A percentile compares a stretch with the other conserved stretches of the same genome.
Conservation (phyloP, 2,113 vertebrate species). For the Bagarius yarrelli region DNA sequence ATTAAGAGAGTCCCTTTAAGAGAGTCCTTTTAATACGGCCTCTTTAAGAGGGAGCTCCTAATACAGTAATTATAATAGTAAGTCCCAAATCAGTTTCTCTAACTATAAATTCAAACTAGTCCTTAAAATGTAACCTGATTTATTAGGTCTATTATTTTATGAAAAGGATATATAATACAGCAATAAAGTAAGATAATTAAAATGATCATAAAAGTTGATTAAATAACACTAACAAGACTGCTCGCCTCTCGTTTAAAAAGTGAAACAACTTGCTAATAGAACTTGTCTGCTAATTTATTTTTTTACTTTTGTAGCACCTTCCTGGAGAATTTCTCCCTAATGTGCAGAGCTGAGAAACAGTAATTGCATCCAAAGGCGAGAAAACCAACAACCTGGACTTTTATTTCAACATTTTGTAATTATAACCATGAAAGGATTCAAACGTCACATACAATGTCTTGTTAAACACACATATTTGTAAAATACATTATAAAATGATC, state of each 20-base stretch:
- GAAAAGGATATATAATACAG: background rate
- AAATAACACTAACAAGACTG: background rate
- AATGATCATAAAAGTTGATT: background rate
- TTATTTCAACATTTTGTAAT: too few species aligned
- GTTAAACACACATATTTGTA: too few species aligned
- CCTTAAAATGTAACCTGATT: background rate
- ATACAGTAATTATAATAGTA: too few species aligned
- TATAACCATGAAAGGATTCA: too few species aligned
- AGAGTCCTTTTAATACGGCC: too few species aligned
- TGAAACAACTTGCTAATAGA: background rate
- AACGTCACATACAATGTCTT: too few species aligned
- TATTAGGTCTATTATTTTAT: background rate
- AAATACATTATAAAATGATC: too few species aligned
- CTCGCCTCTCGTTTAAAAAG: background rate
- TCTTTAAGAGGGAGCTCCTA: too few species aligned
- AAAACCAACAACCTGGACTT: background rate
- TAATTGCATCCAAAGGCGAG: background rate
- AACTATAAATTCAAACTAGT: too few species aligned
- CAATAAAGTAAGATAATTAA: slow-evolving; percentile 1
- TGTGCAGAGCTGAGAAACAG: background rate
- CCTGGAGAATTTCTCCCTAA: background rate
- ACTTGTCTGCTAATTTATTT: background rate
- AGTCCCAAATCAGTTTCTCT: too few species aligned
- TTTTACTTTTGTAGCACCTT: background rate
- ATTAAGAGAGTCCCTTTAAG: too few species aligned